Evolutionary conservation across 2,888 invertebrate genomes (phyloP), one percentile per base, ranked within the genome.

Genomic region (Latheticus oryzae): DNA sequence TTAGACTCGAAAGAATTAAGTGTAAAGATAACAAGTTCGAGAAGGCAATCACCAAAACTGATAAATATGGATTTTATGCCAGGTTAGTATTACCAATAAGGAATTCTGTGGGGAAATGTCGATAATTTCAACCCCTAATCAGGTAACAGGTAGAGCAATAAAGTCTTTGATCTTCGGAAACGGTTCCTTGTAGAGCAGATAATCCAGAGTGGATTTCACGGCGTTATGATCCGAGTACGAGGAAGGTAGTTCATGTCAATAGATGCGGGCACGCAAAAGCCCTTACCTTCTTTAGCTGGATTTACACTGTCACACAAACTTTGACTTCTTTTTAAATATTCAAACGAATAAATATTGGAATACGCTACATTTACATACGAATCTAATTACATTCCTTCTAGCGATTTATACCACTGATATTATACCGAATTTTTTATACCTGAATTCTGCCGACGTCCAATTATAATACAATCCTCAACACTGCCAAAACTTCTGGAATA

Each of bases 91-190:
- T 45, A 45, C 45, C 54, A 55, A 60, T 64, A 56, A 62, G 58
- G 60, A 63, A 65, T 64, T 64, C 65, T 26, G 55, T 45, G 43
- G 63, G 40, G 47, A 65, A 66, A 63, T 62, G 65, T 68, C 68
- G 64, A 70, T 70, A 68, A 67, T 70, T 66, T 61, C 59, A 56
- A 48, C 60, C 61, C 65, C 64, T 66, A 66, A 67, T 66, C 66
- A 66, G 67, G 61, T 66, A 69, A 67, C 66, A 69, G 68, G 68
- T 68, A 68, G 61, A 60, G 65, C 65, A 68, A 66, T 68, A 66
- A 69, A 68, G 68, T 67, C 69, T 70, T 70, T 70, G 69, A 70
- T 70, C 68, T 69, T 66, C 55, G 62, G 59, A 69, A 68, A 65
- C 62, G 66, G 64, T 61, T 69, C 62, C 68, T 66, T 66, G 67